A percentile compares a stretch with the other conserved stretches of the same genome.
Evolutionary conservation across 1,140 invertebrate genomes (phyloP).

Genomic region (Apis cerana): DNA sequence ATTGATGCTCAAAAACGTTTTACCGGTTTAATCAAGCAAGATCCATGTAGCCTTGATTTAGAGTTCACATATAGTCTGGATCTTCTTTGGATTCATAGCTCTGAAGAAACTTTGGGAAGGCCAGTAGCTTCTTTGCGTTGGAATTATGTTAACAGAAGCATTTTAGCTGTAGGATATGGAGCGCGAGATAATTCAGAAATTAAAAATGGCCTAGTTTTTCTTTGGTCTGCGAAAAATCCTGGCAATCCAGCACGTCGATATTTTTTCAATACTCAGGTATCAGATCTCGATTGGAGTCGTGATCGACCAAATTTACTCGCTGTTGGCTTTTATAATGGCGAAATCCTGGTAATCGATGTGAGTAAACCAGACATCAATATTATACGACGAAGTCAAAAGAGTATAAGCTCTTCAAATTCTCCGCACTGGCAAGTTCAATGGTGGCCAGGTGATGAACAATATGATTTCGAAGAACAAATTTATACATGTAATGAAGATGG

Average conservation of each 20-base stretch:
- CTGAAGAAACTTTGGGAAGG: slow-evolving; percentile 75
- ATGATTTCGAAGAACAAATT: slow-evolving; percentile 68
- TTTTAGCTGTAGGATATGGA: slow-evolving; percentile 88
- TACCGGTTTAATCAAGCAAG: slow-evolving; percentile 83
- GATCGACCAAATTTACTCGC: slow-evolving; percentile 87
- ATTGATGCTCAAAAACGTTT: slow-evolving; percentile 85
- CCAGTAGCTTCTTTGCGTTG: slow-evolving; percentile 84
- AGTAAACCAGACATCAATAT: slow-evolving; percentile 80
- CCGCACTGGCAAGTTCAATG: slow-evolving; percentile 85
- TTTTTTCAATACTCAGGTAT: slow-evolving; percentile 86
- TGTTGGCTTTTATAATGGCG: slow-evolving; percentile 90
- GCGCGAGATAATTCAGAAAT: slow-evolving; percentile 81
- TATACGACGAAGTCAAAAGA: slow-evolving; percentile 81
- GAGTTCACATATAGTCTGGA: slow-evolving; percentile 85
- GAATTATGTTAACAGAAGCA: slow-evolving; percentile 84
- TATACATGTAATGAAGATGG: slow-evolving; percentile 75
- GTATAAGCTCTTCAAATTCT: slow-evolving; percentile 83
- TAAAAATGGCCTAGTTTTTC: slow-evolving; percentile 85
- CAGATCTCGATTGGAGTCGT: slow-evolving; percentile 88
- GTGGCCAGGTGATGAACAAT: slow-evolving; percentile 68
- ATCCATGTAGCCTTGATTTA: slow-evolving; percentile 83
- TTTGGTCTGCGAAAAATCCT: slow-evolving; percentile 94
- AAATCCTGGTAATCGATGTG: slow-evolving; percentile 88
- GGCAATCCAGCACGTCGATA: slow-evolving; percentile 89
- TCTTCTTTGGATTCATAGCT: slow-evolving; percentile 85